Evolutionary conservation across 2,888 invertebrate species (phyloP).

Genomic region (Rhaphigaster nebulosa): DNA sequence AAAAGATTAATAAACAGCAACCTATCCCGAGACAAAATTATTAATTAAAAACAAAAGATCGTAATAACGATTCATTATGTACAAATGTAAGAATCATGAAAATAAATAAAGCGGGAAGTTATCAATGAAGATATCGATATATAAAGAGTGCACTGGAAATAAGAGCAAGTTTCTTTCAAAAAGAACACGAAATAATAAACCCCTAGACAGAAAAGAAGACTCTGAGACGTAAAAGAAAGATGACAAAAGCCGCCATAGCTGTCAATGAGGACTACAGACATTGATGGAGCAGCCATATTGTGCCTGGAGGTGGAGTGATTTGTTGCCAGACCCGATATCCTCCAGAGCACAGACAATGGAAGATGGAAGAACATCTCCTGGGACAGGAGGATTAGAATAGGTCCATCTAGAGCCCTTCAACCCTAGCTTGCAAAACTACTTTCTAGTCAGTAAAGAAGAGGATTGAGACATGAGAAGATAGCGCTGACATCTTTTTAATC

Average conservation of each 20-base stretch:
- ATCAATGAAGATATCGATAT: no score
- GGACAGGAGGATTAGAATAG: background rate
- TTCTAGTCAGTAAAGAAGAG: background rate
- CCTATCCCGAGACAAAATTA: no score
- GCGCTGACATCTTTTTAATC: background rate
- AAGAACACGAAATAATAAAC: background rate
- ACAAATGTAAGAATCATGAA: no score
- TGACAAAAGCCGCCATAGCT: slow-evolving; percentile 31
- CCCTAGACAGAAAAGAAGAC: background rate
- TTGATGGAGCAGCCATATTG: slow-evolving; percentile 24
- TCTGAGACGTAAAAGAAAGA: background rate
- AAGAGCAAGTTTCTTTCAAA: background rate
- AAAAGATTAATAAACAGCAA: no score
- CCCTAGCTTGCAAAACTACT: background rate
- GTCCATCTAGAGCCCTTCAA: background rate
- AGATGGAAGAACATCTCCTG: background rate
- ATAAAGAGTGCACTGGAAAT: background rate
- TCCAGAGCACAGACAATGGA: background rate
- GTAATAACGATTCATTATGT: no score
- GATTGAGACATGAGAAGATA: background rate
- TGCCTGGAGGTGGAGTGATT: slow-evolving; percentile 7
- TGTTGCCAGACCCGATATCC: background rate
- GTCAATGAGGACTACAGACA: slow-evolving; percentile 6
- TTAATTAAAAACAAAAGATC: no score
- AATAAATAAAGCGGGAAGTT: no score